Percentiles rank a stretch among this genome's conserved stretches.
Conservation (phyloP, 2,888 invertebrate species). For the Drosophila atripex region DNA sequence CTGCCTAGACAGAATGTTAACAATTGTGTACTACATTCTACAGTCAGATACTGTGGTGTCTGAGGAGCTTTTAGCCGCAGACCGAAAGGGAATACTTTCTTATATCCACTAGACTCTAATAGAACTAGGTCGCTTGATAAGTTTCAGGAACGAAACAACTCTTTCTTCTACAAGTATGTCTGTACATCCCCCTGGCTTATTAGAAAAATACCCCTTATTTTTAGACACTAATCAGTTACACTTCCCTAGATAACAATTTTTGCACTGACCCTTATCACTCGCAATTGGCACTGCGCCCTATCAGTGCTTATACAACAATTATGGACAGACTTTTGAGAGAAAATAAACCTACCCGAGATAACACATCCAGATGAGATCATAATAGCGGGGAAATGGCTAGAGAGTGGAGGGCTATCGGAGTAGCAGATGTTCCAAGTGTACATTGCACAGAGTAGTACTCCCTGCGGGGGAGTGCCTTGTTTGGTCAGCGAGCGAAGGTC, state of each 20-base stretch:
- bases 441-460: not conserved
- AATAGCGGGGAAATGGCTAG: constrained; percentile 1
- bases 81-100: no score
- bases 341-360: constrained; percentile 13
- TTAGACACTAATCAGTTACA: constrained; percentile 14
- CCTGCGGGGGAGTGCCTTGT: constrained; percentile 8
- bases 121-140: constrained; percentile 58
- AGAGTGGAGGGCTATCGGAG: constrained; percentile 1
- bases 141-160: constrained; percentile 7
- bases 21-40: constrained; percentile 35
- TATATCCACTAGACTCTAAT: no score
- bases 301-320: constrained; percentile 13
- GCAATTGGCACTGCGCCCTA: constrained; percentile 14
- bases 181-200: constrained; percentile 12
- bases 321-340: constrained; percentile 14
- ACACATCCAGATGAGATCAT: constrained; percentile 39
- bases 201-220: not conserved
- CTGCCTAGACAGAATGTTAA: constrained; percentile 48
- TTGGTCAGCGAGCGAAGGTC: constrained; percentile 46
- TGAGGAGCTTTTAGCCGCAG: no score
- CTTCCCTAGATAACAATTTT: constrained; percentile 22
- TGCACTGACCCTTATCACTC: constrained; percentile 17
- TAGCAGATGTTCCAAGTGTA: constrained; percentile 15
- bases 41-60: not conserved
- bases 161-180: not conserved